A percentile compares a stretch with the other conserved stretches of the same genome.
These are phyloP conservation scores for Festucalex cinctus DNA, from an alignment of 2,113 vertebrate species.

Conservation along the genomic window DNA sequence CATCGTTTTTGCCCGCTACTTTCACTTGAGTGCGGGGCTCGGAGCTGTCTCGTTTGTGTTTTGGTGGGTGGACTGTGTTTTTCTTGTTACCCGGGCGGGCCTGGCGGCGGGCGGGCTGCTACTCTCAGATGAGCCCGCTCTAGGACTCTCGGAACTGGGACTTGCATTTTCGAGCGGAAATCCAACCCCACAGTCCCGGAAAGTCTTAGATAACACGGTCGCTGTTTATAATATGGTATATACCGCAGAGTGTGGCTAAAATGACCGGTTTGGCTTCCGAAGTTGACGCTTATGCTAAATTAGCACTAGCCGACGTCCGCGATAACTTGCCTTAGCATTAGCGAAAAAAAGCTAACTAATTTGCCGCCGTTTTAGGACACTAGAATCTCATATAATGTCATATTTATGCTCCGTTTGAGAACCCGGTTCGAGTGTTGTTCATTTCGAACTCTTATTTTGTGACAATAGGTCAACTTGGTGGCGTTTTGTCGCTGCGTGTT, in stretches of 20 bases:
- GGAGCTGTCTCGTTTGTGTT: conserved; percentile 34
- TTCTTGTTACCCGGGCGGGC: conserved; percentile 68
- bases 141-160: conserved; percentile 31
- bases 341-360: conserved; percentile 28
- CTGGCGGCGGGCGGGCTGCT: conserved; percentile 64
- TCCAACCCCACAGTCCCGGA: background rate
- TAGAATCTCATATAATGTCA: background rate
- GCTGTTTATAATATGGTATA: background rate
- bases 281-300: conserved; percentile 45
- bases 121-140: conserved; percentile 60
- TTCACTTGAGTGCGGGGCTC: background rate
- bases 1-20: conserved; percentile 20
- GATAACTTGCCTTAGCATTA: conserved; percentile 41
- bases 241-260: background rate
- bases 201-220: background rate
- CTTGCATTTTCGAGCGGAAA: conserved; percentile 9
- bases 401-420: background rate
- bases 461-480: conserved; percentile 5
- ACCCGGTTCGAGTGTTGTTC: conserved; percentile 3
- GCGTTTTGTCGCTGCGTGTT: conserved; percentile 34
- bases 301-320: conserved; percentile 55
- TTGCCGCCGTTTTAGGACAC: background rate
- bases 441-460: background rate
- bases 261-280: conserved; percentile 25
- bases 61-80: conserved; percentile 48